Conservation (phyloP, 2,113 vertebrate species). For the Carollia perspicillata region DNA sequence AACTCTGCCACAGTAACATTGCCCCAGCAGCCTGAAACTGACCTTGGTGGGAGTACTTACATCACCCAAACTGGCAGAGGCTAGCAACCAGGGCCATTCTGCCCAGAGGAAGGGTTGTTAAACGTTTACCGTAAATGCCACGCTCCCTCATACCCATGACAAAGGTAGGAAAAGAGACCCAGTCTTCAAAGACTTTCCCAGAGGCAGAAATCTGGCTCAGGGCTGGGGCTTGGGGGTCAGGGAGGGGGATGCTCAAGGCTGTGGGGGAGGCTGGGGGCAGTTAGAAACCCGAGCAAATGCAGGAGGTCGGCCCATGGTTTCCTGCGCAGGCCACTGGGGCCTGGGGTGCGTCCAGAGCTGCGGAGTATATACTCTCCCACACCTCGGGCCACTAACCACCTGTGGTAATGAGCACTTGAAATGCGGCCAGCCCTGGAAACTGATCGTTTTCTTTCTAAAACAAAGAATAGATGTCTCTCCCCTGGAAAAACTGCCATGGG, state of each 20-base stretch:
- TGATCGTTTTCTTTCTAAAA: not conserved
- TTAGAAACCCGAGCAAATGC: not conserved
- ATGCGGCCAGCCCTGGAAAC: not conserved
- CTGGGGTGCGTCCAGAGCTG: accelerated
- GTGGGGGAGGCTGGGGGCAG: no score
- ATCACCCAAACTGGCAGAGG: not conserved
- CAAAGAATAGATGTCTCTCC: not conserved
- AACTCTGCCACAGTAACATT: accelerated
- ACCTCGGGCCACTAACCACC: not conserved
- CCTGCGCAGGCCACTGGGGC: not conserved
- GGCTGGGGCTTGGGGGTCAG: not conserved
- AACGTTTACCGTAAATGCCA: not conserved
- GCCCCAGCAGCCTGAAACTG: not conserved
- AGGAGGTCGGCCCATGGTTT: not conserved
- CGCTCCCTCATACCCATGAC: not conserved
- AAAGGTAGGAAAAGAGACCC: not conserved
- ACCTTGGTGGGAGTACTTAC: not conserved
- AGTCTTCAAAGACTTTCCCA: not conserved
- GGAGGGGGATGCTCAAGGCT: no score
- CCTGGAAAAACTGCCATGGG: not conserved
- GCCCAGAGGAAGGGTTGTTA: accelerated
- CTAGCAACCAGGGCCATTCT: not conserved
- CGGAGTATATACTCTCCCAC: accelerated
- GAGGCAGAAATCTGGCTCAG: not conserved
- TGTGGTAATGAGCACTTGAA: accelerated